Evolutionary conservation across 1,140 invertebrate genomes (phyloP), one percentile per base, ranked within the genome.

Genomic region (Sitophilus oryzae): DNA sequence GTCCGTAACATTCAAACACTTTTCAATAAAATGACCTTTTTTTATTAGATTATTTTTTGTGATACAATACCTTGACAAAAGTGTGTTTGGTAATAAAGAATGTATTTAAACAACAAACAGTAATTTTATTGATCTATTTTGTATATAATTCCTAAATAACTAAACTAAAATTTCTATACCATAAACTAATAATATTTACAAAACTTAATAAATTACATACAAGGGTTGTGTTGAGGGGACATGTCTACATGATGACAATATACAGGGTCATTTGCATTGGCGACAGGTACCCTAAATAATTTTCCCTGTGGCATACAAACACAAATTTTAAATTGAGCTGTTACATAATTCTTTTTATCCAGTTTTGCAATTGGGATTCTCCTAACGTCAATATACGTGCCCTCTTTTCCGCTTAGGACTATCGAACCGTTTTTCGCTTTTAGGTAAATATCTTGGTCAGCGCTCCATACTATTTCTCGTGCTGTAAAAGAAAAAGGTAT

Each of bases 251-350:
- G 79, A 10, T 81, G 78, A 61, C 85, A 88, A 20, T 78, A 81
- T 5, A 82, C 76, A 53, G 75, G 76, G 42, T 76, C 75, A 1
- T 72, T 61, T 60, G 65, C 60, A 71, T 78, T 38, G 67, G 69
- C 14, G 75, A 80, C 2, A 71, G 74, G 10, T 79, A 93, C 78
- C 56, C 82, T 78, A 63, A 91, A 93, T 5, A 93, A 67, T 64
- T 85, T 88, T 0, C 89, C 90, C 53, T 84, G 77, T 0, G 89
- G 89, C 88, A 91, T 91, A 65, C 89, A 93, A 1, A 92, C 82
- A 56, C 89, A 93, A 2, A 93, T 75, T 74, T 92, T 92, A 65
- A 84, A 93, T 65, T 91, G 88, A 0, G 73, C 63, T 60, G 71
- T 66, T 51, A 76, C 64, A 60, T 15, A 64, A 40, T 75, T 72